Evolutionary conservation across 2,888 invertebrate species (phyloP).

Genomic region (Monochamus alternatus): DNA sequence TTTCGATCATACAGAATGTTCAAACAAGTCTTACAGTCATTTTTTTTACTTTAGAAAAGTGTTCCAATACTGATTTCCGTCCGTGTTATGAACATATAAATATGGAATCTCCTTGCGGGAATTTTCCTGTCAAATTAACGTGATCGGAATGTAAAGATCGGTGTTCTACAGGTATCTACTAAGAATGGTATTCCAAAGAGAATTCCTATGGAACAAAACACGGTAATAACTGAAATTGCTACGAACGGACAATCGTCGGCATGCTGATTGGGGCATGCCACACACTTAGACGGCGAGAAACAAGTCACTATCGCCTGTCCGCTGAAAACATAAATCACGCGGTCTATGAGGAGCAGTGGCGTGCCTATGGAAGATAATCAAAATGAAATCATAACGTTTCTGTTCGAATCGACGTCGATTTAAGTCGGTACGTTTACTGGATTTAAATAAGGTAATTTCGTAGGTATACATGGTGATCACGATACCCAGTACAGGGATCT

Average conservation of each 20-base stretch:
- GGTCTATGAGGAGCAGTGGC: neutral
- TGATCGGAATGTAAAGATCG: neutral
- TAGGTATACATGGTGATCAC: no score
- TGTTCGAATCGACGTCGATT: no score
- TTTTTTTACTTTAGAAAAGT: no score
- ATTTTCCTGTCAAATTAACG: neutral
- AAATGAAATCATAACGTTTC: no score
- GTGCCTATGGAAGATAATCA: neutral
- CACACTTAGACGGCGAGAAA: constrained; percentile 7
- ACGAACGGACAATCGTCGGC: neutral
- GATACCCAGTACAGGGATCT: no score
- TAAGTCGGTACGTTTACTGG: no score
- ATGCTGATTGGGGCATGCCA: neutral
- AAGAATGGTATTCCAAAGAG: neutral
- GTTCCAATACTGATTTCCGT: no score
- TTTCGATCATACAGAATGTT: no score
- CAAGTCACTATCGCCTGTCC: neutral
- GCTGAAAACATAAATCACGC: constrained; percentile 6
- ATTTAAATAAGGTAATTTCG: no score
- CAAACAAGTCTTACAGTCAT: no score
- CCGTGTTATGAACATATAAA: no score
- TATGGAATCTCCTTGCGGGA: neutral
- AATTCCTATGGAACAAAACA: neutral
- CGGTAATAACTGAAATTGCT: neutral
- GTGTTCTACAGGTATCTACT: neutral